phyloP scores from a whole-genome alignment of 2,888 invertebrate species.

The Coecobrya sp. region DNA sequence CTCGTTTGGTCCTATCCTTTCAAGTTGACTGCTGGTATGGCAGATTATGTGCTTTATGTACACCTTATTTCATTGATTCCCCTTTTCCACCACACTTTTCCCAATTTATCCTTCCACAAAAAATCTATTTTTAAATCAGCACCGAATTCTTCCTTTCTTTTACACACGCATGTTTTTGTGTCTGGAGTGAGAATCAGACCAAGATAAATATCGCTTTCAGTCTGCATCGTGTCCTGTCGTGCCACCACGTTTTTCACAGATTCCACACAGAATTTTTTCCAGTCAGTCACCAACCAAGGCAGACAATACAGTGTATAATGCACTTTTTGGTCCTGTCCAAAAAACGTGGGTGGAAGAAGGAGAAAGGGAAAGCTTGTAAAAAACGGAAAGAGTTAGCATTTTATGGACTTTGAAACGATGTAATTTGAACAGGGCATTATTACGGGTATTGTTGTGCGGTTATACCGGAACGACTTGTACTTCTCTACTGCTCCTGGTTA shows the following conservation, averaged over 20 bases:
- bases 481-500: background rate
- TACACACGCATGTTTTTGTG: slow-evolving; percentile 11
- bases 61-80: slow-evolving; percentile 15
- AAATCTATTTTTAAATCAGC: background rate
- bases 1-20: too few species aligned
- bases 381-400: slow-evolving; percentile 48
- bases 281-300: background rate
- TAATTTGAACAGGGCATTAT: slow-evolving; percentile 72
- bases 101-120: background rate
- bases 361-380: slow-evolving; percentile 14
- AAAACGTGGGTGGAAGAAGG: background rate
- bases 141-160: background rate
- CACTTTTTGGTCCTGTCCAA: background rate
- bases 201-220: slow-evolving; percentile 46
- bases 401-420: slow-evolving; percentile 77
- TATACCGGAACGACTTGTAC: slow-evolving; percentile 7
- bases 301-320: background rate
- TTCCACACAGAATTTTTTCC: background rate
- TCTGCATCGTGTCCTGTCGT: slow-evolving; percentile 28
- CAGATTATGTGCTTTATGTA: background rate
- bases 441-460: slow-evolving; percentile 66
- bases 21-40: too few species aligned
- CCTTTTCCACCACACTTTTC: slow-evolving; percentile 7
- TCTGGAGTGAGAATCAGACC: slow-evolving; percentile 1
- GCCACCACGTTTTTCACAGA: slow-evolving; percentile 15